These are phyloP conservation scores for Trichosurus vulpecula DNA, from an alignment of 2,797 vertebrate genomes.

Conservation along the genomic window DNA sequence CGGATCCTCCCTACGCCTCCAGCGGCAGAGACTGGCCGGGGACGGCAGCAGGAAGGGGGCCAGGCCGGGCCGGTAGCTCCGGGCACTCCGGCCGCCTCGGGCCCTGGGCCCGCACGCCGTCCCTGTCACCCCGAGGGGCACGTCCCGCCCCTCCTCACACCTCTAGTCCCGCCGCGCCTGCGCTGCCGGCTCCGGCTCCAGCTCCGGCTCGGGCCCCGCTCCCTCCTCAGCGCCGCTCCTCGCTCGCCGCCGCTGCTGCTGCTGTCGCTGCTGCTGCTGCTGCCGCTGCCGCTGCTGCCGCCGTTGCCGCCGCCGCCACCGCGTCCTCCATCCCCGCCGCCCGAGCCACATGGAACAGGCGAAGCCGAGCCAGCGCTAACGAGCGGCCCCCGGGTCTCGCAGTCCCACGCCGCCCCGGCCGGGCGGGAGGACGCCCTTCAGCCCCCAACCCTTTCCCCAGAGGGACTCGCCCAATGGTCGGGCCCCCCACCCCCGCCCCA, in stretches of 20 bases:
- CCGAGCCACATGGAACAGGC: conserved; percentile 74
- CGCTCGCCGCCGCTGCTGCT: conserved; percentile 63
- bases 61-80: conserved; percentile 39
- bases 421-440: neutral
- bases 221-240: conserved; percentile 71
- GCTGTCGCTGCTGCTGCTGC: conserved; percentile 53
- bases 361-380: conserved; percentile 53
- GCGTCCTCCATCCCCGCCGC: conserved; percentile 71
- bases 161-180: conserved; percentile 68
- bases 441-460: neutral
- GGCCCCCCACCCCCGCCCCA: conserved; percentile 67
- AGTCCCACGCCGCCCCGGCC: conserved; percentile 48
- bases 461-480: neutral
- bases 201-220: conserved; percentile 59
- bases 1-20: conserved; percentile 66
- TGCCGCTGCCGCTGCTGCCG: conserved; percentile 30
- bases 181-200: neutral
- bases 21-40: conserved; percentile 44
- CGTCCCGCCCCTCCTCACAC: conserved; percentile 70
- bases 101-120: conserved; percentile 46
- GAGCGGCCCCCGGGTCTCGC: conserved; percentile 49
- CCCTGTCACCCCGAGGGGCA: conserved; percentile 66
- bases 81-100: conserved; percentile 41
- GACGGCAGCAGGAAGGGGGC: conserved; percentile 9
- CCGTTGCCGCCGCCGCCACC: conserved; percentile 63